Evolutionary conservation across 2,797 vertebrate species (phyloP), one percentile per base, ranked within the genome.

Genomic region (Kryptopterus vitreolus): DNA sequence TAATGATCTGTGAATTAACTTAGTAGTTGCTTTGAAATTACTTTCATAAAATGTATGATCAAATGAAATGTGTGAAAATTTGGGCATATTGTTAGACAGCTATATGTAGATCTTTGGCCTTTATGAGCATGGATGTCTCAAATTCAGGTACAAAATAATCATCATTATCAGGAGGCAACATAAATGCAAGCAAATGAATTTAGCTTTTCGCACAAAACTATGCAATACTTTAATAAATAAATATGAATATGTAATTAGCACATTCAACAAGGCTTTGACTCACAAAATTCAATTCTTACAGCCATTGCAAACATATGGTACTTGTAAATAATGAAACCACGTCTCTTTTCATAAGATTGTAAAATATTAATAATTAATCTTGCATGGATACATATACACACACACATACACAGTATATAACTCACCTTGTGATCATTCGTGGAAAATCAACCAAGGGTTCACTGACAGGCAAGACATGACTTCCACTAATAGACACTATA

Each of bases 401-500:
- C n/a, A n/a, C n/a, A 46, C 50, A 7, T 15, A 3, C 16, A 65
- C 16, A 74, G 46, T 50, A 3, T 50, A 43, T 20, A 24, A 87
- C 89, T 85, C 78, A 93, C 93, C 24, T 5, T 0, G 8, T 0
- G 9, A 84, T 72, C 33, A 43, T 83, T 6, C 0, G 0, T 10
- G 90, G 9, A 0, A 89, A 71, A 15, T 92, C 80, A 29, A 69
- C 22, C 22, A 92, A 0, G n/a, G 83, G 80, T 81, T 85, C 89
- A 0, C 84, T 81, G 0, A 83, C 10, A 0, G 87, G 88, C 82
- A 89, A 86, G 73, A 92, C 83, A 2, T 94, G 93, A 82, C 85
- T 91, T 58, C 91, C 92, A 66, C 89, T 92, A 9, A 91, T 63
- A 79, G 90, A 89, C 55, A 93, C 88, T 3, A 81, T 81, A 87